Base-by-base conservation (phyloP, 2,797 vertebrate genomes). In the Mastacembelus armatus region DNA sequence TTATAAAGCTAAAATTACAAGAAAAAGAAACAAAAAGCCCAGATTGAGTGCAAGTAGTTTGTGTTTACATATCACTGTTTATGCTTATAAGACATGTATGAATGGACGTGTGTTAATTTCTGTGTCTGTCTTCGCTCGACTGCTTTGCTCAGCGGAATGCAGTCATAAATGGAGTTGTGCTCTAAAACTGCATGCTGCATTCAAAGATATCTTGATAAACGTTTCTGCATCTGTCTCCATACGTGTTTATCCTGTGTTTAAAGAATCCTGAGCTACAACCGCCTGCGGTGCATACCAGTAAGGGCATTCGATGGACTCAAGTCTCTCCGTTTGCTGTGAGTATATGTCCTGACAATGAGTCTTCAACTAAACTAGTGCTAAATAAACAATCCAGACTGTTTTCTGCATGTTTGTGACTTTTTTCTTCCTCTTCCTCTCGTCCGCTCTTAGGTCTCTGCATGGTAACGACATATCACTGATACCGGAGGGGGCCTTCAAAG, bases 241-340 rank as follows among this genome's bases (percentile, higher is more conserved):
- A 84, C 68, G 44, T 74, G 39, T 78, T 69, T 47, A 14, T 75
- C 87, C 35, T 81, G 27, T 82, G 16, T 73, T 51, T 55, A 36
- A 84, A 99, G 98, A 94, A 99, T 99, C 89, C 94, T 99, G 78
- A 99, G 98, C 92, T 99, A 99, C 88, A 99, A 99, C 86, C 96
- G 96, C 12, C 90, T 99, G 66, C 93, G 96, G 55, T 99, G 98
- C 88, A 96, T 99, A 59, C 98, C 98, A 22, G 90, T 94, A 49
- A 94, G 93, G 71, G 96, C 97, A 7, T 99, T 99, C 10, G 95
- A 98, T 67, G 97, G 98, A 5, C 88, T 99, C 71, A 96, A 94
- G 78, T 97, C 96, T 49, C 95, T 99, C 24, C 94, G 97, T 30
- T 81, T 99, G 62, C 87, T 99, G 97, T 99, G 92, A 98, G 98